These are phyloP conservation scores for Drosophila dunni DNA, from an alignment of 1,140 invertebrate species.

Conservation along the genomic window DNA sequence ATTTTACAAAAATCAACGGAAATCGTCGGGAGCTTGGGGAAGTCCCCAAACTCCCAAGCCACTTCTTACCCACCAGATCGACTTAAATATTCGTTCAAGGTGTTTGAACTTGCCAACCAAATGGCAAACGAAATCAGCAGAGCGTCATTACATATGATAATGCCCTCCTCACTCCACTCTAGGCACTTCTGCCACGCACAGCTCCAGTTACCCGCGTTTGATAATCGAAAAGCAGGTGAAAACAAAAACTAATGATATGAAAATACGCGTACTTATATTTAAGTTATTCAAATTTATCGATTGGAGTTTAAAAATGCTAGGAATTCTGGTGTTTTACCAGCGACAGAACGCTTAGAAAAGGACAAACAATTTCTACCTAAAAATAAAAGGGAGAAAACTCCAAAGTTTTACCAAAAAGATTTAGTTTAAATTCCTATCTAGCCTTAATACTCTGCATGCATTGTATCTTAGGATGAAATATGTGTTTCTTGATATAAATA, in stretches of 20 bases:
- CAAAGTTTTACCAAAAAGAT: too few relatives aligned
- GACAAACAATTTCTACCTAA: too few relatives aligned
- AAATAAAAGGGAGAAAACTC: too few relatives aligned
- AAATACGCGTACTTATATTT: constrained; percentile 28
- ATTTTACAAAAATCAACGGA: constrained; percentile 44
- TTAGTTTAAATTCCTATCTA: too few relatives aligned
- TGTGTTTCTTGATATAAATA: too few relatives aligned
- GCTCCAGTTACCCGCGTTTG: not conserved
- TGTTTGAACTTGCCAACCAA: constrained; percentile 46
- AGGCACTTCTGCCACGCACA: too few relatives aligned
- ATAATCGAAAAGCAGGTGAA: not conserved
- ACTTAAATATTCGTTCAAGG: constrained; percentile 62
- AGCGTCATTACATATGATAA: constrained; percentile 66
- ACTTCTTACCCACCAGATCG: not conserved
- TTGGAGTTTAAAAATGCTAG: constrained; percentile 10
- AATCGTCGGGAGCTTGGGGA: not conserved
- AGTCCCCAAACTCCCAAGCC: not conserved
- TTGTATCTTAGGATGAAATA: too few relatives aligned
- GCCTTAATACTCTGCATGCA: too few relatives aligned
- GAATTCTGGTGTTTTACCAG: too few relatives aligned
- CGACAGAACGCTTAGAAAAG: too few relatives aligned
- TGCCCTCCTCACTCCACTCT: constrained; percentile 1
- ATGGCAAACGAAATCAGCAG: constrained; percentile 45
- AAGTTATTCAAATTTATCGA: constrained; percentile 17
- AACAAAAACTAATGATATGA: constrained; percentile 48